Evolutionary conservation across 1,140 invertebrate genomes (phyloP).

Genomic region (Mycetomoellerius zeteki): DNA sequence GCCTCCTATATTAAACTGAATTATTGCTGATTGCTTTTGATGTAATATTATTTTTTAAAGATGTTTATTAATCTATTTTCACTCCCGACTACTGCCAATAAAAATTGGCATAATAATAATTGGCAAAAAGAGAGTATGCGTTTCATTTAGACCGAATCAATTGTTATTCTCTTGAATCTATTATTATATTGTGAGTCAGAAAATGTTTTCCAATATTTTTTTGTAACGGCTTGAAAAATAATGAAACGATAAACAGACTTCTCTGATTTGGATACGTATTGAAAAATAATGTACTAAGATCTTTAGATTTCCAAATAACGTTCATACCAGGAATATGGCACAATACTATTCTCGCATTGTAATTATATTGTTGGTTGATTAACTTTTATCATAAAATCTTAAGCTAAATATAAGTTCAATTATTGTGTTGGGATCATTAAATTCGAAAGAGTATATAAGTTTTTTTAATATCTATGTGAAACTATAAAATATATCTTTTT

Average conservation of each 20-base stretch:
- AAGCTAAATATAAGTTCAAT: slow-evolving; percentile 67
- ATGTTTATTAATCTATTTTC: neutral
- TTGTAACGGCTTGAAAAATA: neutral
- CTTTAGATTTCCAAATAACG: slow-evolving; percentile 9
- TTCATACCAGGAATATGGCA: slow-evolving; percentile 16
- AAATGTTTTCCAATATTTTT: neutral
- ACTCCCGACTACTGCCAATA: too few species aligned
- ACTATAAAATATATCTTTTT: slow-evolving; percentile 45
- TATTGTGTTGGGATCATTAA: slow-evolving; percentile 75
- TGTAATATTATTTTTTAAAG: neutral
- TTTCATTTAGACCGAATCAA: too few species aligned
- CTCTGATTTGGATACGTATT: neutral
- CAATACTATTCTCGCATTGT: slow-evolving; percentile 14
- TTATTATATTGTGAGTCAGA: neutral
- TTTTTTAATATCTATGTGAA: slow-evolving; percentile 75
- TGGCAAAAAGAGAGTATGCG: too few species aligned
- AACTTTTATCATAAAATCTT: slow-evolving; percentile 63
- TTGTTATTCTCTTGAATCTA: too few species aligned
- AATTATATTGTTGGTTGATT: slow-evolving; percentile 57
- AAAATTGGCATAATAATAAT: too few species aligned
- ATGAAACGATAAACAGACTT: neutral
- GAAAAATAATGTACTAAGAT: slow-evolving; percentile 1
- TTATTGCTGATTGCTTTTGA: neutral
- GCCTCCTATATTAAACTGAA: neutral
- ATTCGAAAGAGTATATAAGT: slow-evolving; percentile 72